Conservation (phyloP, 2,113 vertebrate species). For the Archilochus colubris region DNA sequence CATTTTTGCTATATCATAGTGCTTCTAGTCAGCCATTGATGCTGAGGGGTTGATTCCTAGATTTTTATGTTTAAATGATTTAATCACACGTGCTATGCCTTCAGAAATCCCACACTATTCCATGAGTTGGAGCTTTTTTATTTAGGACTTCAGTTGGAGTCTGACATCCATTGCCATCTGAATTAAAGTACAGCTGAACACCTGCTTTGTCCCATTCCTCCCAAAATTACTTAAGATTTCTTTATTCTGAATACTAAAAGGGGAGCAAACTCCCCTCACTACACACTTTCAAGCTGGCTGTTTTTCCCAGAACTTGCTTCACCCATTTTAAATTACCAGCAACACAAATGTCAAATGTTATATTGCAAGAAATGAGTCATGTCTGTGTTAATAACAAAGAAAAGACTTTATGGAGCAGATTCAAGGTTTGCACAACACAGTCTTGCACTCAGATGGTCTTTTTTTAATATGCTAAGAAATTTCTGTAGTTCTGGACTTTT, state of each 20-base stretch:
- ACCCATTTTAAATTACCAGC: conserved; percentile 21
- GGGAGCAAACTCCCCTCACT: background rate
- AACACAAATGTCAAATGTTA: conserved; percentile 28
- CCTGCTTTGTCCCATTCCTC: background rate
- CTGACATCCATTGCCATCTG: background rate
- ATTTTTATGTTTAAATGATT: background rate
- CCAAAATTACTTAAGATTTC: background rate
- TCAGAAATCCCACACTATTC: background rate
- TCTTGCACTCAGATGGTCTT: background rate
- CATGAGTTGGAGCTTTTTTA: background rate
- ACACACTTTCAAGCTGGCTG: background rate
- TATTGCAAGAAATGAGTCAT: conserved; percentile 44
- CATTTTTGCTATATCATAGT: background rate
- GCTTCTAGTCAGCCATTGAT: background rate
- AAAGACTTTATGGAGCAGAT: conserved; percentile 38
- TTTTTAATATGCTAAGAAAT: conserved; percentile 42
- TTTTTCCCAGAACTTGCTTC: conserved; percentile 34
- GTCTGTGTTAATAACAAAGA: conserved; percentile 59
- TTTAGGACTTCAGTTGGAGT: background rate
- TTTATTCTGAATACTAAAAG: background rate
- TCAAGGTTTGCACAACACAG: conserved; percentile 31
- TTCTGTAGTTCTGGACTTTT: conserved; percentile 55
- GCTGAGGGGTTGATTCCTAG: background rate
- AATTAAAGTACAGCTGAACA: background rate
- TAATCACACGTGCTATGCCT: background rate